Conservation (phyloP, 2,888 invertebrate genomes). For the Lamproptera curius region DNA sequence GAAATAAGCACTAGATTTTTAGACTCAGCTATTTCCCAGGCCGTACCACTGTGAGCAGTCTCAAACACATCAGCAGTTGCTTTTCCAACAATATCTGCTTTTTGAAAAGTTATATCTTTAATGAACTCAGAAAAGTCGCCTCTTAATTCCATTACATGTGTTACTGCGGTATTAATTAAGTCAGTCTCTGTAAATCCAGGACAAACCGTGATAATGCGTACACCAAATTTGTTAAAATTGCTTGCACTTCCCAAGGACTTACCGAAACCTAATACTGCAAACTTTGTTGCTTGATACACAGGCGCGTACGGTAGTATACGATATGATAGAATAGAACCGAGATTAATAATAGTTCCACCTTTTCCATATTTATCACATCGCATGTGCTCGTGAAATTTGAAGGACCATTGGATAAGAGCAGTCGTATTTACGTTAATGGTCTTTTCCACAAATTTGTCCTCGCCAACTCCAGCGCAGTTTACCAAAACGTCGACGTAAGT, state of each 20-base stretch:
- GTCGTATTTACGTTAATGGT: conserved; percentile 55
- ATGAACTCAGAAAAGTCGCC: neutral
- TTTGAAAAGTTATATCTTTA: conserved; percentile 39
- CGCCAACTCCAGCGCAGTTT: neutral
- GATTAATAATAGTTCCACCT: conserved; percentile 82
- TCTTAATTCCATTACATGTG: neutral
- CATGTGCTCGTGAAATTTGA: conserved; percentile 79
- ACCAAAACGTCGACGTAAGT: conserved; percentile 47
- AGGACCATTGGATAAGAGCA: conserved; percentile 51
- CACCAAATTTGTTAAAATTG: conserved; percentile 66
- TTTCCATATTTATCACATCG: conserved; percentile 68
- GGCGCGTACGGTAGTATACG: conserved; percentile 69
- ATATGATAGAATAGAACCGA: conserved; percentile 79
- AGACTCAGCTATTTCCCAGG: conserved; percentile 70
- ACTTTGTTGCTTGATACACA: conserved; percentile 80
- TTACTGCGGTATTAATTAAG: conserved; percentile 27
- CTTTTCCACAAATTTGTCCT: conserved; percentile 27
- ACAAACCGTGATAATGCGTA: conserved; percentile 71
- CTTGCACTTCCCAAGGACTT: conserved; percentile 62
- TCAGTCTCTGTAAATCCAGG: conserved; percentile 72
- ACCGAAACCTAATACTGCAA: conserved; percentile 67
- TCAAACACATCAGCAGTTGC: conserved; percentile 47
- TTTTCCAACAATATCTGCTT: conserved; percentile 41
- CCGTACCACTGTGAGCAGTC: conserved; percentile 66
- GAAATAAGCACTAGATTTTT: conserved; percentile 30